Percentiles rank a stretch among this genome's conserved stretches.
Conservation (phyloP, 2,113 vertebrate species). For the Indicator maculatus region DNA sequence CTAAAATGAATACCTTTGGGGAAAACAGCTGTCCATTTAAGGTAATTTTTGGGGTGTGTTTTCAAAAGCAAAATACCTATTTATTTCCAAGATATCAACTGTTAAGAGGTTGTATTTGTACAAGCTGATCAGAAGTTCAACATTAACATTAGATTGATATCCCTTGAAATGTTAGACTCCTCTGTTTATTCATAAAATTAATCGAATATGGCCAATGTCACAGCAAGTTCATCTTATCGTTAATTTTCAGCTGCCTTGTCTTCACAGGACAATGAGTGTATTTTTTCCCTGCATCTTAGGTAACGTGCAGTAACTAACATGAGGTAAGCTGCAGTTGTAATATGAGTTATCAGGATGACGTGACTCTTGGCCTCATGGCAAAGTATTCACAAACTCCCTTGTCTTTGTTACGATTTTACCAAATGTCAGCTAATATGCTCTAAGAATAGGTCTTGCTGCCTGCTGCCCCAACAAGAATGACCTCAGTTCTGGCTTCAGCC, state of each 20-base stretch:
- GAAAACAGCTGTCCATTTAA: background rate
- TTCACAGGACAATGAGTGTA: background rate
- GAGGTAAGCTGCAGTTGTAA: background rate
- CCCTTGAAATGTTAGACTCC: background rate
- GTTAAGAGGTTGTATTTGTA: background rate
- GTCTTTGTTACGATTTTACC: background rate
- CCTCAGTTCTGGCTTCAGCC: background rate
- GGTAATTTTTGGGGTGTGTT: background rate
- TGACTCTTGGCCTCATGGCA: slow-evolving; percentile 5
- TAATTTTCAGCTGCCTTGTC: background rate
- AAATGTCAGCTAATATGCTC: background rate
- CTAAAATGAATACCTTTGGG: background rate
- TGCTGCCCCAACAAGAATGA: background rate
- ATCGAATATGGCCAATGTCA: background rate
- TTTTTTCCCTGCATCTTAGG: background rate
- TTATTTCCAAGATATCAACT: background rate
- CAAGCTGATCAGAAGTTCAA: background rate
- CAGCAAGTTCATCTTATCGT: background rate
- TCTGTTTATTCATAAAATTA: background rate
- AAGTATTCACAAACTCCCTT: background rate
- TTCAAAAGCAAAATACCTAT: background rate
- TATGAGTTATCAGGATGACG: background rate
- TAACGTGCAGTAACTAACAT: background rate
- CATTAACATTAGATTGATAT: background rate
- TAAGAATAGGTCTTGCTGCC: slow-evolving; percentile 17